Percentiles rank a stretch among this genome's conserved stretches.
phyloP scores from a whole-genome alignment of 2,113 vertebrate genomes.

The Bos indicus region DNA sequence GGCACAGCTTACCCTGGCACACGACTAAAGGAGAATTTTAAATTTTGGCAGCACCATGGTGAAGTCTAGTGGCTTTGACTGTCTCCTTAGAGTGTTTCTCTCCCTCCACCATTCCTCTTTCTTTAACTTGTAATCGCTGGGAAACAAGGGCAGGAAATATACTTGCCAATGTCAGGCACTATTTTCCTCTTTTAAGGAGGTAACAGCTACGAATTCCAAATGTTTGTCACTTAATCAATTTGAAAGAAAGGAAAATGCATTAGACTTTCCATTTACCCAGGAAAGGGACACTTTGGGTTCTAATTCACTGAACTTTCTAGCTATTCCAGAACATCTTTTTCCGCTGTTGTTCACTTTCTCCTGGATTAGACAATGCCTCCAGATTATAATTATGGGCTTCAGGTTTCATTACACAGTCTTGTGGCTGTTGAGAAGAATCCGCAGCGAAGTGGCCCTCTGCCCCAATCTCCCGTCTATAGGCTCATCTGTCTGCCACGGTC shows the following conservation, averaged over 20 bases:
- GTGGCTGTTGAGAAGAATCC: not conserved
- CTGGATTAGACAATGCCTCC: not conserved
- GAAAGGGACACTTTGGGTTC: not conserved
- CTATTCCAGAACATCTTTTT: not conserved
- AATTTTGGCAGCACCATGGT: not conserved
- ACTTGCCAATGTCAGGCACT: not conserved
- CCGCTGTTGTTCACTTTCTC: not conserved
- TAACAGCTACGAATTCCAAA: not conserved
- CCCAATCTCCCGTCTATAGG: not conserved
- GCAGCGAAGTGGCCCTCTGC: not conserved
- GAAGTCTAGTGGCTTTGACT: not conserved
- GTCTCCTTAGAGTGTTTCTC: not conserved
- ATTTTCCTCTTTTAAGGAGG: not conserved
- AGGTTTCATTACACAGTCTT: not conserved
- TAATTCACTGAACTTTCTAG: not conserved
- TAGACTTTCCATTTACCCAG: not conserved
- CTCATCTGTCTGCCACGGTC: not conserved
- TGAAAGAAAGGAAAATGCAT: not conserved
- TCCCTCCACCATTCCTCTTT: not conserved
- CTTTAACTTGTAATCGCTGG: not conserved
- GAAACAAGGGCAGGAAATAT: not conserved
- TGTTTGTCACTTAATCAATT: not conserved
- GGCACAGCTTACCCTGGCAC: not conserved
- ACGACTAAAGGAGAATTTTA: not conserved
- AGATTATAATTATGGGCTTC: not conserved